Conservation (phyloP, 1,140 invertebrate species). For the Pogonomyrmex barbatus region DNA sequence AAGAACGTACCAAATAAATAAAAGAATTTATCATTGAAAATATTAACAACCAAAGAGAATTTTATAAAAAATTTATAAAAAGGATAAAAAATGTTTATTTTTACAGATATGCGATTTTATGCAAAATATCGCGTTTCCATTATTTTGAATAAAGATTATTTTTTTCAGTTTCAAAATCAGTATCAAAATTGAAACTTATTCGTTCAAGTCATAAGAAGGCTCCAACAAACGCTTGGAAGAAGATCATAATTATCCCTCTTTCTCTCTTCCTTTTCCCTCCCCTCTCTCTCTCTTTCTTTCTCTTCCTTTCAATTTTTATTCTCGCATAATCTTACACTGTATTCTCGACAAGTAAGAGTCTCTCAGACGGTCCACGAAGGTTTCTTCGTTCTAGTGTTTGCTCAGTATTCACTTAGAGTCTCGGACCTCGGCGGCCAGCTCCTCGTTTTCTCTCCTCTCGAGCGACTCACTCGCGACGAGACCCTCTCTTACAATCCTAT, state of each 20-base stretch:
- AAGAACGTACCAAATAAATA: background rate
- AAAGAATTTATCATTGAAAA: background rate
- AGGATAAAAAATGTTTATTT: too few species aligned
- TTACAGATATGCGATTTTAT: background rate
- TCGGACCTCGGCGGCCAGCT: conserved; percentile 43
- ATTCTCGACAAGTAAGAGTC: conserved; percentile 17
- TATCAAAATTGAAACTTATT: background rate
- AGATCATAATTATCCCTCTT: background rate
- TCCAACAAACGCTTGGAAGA: background rate
- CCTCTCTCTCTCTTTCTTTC: conserved; percentile 3
- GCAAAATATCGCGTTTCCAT: background rate
- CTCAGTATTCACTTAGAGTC: conserved; percentile 72
- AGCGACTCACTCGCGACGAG: conserved; percentile 33
- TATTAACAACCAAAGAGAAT: background rate
- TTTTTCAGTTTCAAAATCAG: background rate
- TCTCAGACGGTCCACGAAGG: conserved; percentile 62
- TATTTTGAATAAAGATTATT: background rate
- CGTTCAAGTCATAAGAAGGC: background rate
- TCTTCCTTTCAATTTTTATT: conserved; percentile 31
- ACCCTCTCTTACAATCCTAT: conserved; percentile 31
- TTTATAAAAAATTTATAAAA: too few species aligned
- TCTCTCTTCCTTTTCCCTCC: background rate
- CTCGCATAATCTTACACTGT: conserved; percentile 56
- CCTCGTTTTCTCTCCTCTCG: conserved; percentile 58
- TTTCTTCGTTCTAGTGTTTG: conserved; percentile 75